These are phyloP conservation scores for Actinostola sp. DNA, from an alignment of 92 coral and sea anemone species.

Conservation along the genomic window DNA sequence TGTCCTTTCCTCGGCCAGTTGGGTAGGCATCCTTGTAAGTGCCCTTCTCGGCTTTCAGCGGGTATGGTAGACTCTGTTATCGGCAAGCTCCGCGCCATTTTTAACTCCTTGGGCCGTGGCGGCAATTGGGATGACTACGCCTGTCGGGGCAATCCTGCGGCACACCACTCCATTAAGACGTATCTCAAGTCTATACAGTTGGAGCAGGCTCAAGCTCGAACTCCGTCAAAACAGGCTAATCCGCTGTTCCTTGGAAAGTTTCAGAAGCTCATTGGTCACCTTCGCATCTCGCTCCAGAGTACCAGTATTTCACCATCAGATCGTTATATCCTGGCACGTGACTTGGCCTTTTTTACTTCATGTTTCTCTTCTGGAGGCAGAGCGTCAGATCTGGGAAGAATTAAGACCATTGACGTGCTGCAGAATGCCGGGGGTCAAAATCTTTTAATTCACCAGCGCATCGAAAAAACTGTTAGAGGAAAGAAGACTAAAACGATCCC, in stretches of 20 bases:
- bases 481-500: no score
- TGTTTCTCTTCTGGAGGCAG: no score
- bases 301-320: no score
- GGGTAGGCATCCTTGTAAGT: slow-evolving; percentile 23
- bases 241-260: neutral
- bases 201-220: slow-evolving; percentile 12
- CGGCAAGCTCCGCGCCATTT: slow-evolving; percentile 44
- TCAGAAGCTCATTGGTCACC: no score
- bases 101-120: slow-evolving; percentile 23
- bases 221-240: slow-evolving; percentile 1
- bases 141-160: slow-evolving; percentile 41
- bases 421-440: no score
- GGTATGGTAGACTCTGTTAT: slow-evolving; percentile 53
- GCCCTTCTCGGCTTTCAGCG: slow-evolving; percentile 62
- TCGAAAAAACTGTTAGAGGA: no score
- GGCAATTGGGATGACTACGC: slow-evolving; percentile 47
- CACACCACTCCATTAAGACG: neutral
- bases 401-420: no score
- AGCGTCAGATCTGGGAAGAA: no score
- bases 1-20: slow-evolving; percentile 37
- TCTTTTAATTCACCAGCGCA: no score
- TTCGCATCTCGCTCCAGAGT: no score
- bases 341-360: no score
- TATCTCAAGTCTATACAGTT: slow-evolving; percentile 8
- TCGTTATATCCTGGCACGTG: no score